These are phyloP conservation scores for Rhagium mordax DNA, from an alignment of 2,888 invertebrate species.

Conservation along the genomic window DNA sequence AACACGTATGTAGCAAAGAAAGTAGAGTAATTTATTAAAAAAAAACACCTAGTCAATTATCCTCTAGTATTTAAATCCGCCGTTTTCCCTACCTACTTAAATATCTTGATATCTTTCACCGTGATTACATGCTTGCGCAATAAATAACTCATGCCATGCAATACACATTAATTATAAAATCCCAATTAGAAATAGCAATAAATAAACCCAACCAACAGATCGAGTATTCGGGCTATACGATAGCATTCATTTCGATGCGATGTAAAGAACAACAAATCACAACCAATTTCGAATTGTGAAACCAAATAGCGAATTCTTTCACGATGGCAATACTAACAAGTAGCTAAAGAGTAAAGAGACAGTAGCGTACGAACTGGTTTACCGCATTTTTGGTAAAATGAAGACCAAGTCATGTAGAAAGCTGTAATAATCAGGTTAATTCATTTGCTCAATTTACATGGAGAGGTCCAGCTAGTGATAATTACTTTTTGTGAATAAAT, in stretches of 20 bases:
- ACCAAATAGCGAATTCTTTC: not conserved
- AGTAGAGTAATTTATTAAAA: too few species aligned
- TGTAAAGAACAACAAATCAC: not conserved
- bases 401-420: not conserved
- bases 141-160: not conserved
- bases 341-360: not conserved
- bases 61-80: too few species aligned
- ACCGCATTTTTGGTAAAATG: not conserved
- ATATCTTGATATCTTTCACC: too few species aligned
- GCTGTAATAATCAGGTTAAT: not conserved
- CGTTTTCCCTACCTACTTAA: too few species aligned
- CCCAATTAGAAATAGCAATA: not conserved
- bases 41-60: too few species aligned
- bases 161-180: not conserved
- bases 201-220: not conserved
- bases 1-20: too few species aligned
- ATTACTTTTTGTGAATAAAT: too few species aligned
- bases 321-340: not conserved
- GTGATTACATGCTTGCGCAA: not conserved
- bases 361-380: not conserved
- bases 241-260: not conserved
- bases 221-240: not conserved
- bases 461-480: too few species aligned
- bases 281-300: not conserved
- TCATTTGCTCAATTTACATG: too few species aligned